phyloP scores from a whole-genome alignment of 2,888 invertebrate species.

The Rhabditoides inermis region DNA sequence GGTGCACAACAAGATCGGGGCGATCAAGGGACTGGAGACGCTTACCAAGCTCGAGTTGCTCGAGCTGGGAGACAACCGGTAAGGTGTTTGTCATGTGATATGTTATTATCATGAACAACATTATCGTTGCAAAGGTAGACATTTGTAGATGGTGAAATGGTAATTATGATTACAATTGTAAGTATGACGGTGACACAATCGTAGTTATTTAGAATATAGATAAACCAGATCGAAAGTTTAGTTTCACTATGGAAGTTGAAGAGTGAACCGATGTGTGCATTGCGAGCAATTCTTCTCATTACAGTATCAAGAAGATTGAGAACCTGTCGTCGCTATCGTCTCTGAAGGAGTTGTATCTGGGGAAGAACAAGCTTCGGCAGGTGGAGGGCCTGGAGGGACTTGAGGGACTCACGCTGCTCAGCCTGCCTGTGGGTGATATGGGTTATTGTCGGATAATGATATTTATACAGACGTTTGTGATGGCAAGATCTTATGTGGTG shows the following conservation, averaged over 20 bases:
- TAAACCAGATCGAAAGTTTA: no score
- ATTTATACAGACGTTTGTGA: no score
- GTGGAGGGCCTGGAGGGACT: constrained; percentile 77
- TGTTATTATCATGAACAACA: not conserved
- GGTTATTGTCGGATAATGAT: no score
- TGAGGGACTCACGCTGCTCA: constrained; percentile 66
- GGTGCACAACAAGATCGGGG: constrained; percentile 57
- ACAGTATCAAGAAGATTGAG: constrained; percentile 66
- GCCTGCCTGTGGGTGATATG: constrained; percentile 94
- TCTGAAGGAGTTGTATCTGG: constrained; percentile 77
- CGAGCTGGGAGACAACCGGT: constrained; percentile 81
- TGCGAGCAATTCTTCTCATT: no score
- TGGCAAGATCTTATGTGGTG: no score
- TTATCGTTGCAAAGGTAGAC: not conserved
- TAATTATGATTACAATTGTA: no score
- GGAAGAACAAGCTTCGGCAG: constrained; percentile 87
- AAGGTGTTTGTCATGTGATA: not conserved
- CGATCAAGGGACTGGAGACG: constrained; percentile 56
- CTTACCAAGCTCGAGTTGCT: constrained; percentile 71
- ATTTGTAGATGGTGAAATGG: no score
- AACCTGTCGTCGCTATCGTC: constrained; percentile 71
- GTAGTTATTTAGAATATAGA: no score
- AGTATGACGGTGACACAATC: no score
- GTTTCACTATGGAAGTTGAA: no score
- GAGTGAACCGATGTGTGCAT: no score